A percentile compares a stretch with the other conserved stretches of the same genome.
Conservation (phyloP, 1,140 invertebrate species). For the Galleria mellonella region DNA sequence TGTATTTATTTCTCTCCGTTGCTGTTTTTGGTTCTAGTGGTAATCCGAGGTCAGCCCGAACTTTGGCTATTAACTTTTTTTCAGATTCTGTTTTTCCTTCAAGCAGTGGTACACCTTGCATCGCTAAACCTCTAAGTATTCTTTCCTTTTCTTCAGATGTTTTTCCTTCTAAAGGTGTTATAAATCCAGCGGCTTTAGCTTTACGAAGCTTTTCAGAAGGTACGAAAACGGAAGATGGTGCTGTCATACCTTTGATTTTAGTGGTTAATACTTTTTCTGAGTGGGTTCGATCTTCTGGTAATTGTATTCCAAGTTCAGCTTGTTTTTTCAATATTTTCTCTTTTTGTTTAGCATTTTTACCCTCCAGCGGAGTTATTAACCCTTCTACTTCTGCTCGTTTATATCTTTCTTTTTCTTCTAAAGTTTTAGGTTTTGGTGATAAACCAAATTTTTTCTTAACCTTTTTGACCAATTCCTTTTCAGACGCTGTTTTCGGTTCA, state of each 20-base stretch:
- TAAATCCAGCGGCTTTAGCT: conserved; percentile 20
- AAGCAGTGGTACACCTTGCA: conserved; percentile 21
- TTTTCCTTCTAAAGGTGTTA: conserved; percentile 27
- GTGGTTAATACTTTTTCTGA: conserved; percentile 16
- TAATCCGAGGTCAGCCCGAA: conserved; percentile 23
- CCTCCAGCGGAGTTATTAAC: conserved; percentile 15
- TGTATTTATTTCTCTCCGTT: conserved; percentile 18
- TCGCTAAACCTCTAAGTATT: conserved; percentile 23
- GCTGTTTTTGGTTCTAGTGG: conserved; percentile 18
- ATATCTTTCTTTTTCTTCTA: conserved; percentile 17
- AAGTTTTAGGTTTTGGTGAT: conserved; percentile 13
- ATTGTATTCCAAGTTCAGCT: conserved; percentile 15
- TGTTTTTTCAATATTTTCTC: conserved; percentile 10
- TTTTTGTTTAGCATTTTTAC: conserved; percentile 11
- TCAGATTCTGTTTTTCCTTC: conserved; percentile 26
- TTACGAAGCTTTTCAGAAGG: conserved; percentile 13
- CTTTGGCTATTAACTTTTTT: conserved; percentile 28
- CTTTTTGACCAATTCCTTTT: conserved; percentile 10
- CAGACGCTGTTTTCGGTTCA: conserved; percentile 10
- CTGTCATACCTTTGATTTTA: conserved; percentile 6
- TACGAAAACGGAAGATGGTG: background rate
- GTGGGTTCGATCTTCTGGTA: conserved; percentile 21
- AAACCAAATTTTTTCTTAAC: conserved; percentile 8
- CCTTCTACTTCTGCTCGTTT: conserved; percentile 15
- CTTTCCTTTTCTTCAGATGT: conserved; percentile 22